Evolutionary conservation across 2,113 vertebrate genomes (phyloP).

Genomic region (Silurus asotus): DNA sequence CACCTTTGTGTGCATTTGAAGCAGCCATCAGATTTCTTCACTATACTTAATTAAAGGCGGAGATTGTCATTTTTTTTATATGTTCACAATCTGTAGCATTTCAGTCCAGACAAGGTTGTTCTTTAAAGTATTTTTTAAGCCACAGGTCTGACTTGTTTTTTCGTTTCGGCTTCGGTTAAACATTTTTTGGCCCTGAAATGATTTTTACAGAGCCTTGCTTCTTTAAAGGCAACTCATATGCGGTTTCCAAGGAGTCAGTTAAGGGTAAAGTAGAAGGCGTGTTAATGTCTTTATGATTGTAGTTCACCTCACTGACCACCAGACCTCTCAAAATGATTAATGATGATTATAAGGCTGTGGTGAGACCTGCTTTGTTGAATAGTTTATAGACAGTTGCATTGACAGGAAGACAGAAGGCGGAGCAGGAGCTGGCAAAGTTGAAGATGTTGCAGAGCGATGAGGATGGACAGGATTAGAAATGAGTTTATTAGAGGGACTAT

Average conservation of each 20-base stretch:
- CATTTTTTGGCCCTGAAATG: constrained; percentile 7
- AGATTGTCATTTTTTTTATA: not conserved
- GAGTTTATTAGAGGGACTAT: too few species aligned
- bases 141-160: not conserved
- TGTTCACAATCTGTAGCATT: not conserved
- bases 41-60: not conserved
- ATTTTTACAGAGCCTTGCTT: not conserved
- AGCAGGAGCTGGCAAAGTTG: too few species aligned
- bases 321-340: too few species aligned
- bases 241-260: not conserved
- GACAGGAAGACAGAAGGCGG: too few species aligned
- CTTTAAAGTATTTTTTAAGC: not conserved
- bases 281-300: not conserved
- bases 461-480: too few species aligned
- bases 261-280: not conserved
- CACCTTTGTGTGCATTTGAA: not conserved
- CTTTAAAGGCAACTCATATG: not conserved
- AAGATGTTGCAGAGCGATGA: too few species aligned
- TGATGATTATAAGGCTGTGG: too few species aligned
- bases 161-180: not conserved
- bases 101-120: not conserved
- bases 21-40: not conserved
- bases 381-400: too few species aligned
- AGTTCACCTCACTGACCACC: not conserved
- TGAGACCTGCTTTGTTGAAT: too few species aligned